Percentiles rank a stretch among this genome's conserved stretches.
These are phyloP conservation scores for Acronicta alni DNA, from an alignment of 2,888 invertebrate genomes.

Conservation along the genomic window DNA sequence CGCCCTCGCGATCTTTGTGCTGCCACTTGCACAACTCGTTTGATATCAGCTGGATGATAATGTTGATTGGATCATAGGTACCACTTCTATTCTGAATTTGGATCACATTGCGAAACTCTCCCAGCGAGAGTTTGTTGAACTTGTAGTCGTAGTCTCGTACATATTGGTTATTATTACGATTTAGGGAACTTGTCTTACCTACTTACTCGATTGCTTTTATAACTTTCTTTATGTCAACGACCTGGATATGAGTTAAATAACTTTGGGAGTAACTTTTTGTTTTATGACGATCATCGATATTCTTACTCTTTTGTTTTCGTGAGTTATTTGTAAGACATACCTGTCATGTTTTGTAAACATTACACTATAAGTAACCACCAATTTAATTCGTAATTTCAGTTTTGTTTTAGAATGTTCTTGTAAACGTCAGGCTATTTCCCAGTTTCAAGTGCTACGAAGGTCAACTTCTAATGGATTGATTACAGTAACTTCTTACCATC, in stretches of 20 bases:
- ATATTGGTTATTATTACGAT: slow-evolving; percentile 34
- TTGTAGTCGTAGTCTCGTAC: slow-evolving; percentile 17
- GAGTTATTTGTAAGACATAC: slow-evolving; percentile 33
- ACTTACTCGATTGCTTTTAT: slow-evolving; percentile 14
- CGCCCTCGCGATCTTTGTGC: slow-evolving; percentile 87
- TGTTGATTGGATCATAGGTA: slow-evolving; percentile 68
- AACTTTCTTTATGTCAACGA: slow-evolving; percentile 40
- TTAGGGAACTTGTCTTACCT: slow-evolving; percentile 29
- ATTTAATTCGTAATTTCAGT: slow-evolving; percentile 41
- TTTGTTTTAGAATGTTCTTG: slow-evolving; percentile 51
- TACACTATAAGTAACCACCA: slow-evolving; percentile 25
- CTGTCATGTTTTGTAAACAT: slow-evolving; percentile 54
- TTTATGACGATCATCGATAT: slow-evolving; percentile 29
- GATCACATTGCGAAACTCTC: slow-evolving; percentile 65
- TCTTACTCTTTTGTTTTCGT: slow-evolving; percentile 32
- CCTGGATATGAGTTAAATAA: slow-evolving; percentile 24
- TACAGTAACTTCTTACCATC: slow-evolving; percentile 55
- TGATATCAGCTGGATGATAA: slow-evolving; percentile 86
- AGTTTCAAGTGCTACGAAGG: slow-evolving; percentile 58
- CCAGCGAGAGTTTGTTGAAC: slow-evolving; percentile 49
- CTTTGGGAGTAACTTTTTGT: slow-evolving; percentile 42
- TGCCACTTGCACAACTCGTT: slow-evolving; percentile 85
- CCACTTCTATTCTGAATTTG: slow-evolving; percentile 65
- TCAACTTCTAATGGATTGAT: slow-evolving; percentile 56
- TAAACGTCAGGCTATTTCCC: slow-evolving; percentile 42